A percentile compares a stretch with the other conserved stretches of the same genome.
These are phyloP conservation scores for Caenorhabditis becei DNA, from an alignment of 2,888 invertebrate genomes.

Conservation along the genomic window DNA sequence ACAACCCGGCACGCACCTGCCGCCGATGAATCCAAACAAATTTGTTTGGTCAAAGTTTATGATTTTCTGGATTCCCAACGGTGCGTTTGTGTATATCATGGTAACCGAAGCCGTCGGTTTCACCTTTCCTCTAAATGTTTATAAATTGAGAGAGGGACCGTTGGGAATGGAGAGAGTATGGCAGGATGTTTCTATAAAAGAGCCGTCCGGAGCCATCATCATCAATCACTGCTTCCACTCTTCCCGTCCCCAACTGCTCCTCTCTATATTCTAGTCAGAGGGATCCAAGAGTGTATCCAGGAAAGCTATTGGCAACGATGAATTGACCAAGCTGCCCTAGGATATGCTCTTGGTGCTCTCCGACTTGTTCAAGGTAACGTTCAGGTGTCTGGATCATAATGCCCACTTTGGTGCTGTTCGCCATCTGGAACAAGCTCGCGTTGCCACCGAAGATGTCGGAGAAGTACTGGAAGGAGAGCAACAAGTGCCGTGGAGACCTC, in stretches of 20 bases:
- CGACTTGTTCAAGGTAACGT: background rate
- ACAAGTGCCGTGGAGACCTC: conserved; percentile 44
- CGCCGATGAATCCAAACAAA: conserved; percentile 52
- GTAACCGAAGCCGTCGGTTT: conserved; percentile 8
- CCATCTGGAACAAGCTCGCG: conserved; percentile 56
- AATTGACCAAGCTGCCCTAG: conserved; percentile 58
- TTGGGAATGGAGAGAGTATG: background rate
- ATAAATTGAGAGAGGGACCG: background rate
- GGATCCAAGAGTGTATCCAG: conserved; percentile 41
- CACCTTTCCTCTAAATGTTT: conserved; percentile 39
- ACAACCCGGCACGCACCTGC: conserved; percentile 60
- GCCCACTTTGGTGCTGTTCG: conserved; percentile 46
- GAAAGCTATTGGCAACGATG: conserved; percentile 44
- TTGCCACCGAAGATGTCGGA: conserved; percentile 53
- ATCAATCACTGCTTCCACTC: background rate
- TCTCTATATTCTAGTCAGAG: conserved; percentile 1
- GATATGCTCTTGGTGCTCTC: conserved; percentile 38
- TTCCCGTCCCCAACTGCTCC: background rate
- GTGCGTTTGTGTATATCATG: conserved; percentile 34
- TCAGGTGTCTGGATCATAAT: conserved; percentile 56
- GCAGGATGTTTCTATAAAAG: conserved; percentile 1
- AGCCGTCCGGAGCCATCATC: conserved; percentile 10
- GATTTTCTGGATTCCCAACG: conserved; percentile 63
- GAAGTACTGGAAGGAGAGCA: conserved; percentile 47
- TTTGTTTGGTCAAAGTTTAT: conserved; percentile 45